Evolutionary conservation across 1,140 invertebrate species (phyloP).

Genomic region (Mya arenaria): DNA sequence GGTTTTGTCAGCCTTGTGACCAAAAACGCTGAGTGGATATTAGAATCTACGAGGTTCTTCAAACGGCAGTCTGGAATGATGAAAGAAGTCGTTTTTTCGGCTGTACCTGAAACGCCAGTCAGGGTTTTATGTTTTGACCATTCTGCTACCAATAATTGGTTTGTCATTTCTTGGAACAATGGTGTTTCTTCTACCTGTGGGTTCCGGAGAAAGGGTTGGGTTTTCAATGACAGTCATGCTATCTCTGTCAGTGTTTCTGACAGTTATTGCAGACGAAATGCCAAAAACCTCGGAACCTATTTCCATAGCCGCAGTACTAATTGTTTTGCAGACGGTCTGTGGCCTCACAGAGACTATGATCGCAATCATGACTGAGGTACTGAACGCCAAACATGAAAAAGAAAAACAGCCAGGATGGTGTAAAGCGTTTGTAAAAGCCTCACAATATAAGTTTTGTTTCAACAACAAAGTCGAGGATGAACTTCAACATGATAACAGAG

Average conservation of each 20-base stretch:
- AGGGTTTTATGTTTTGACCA: slow-evolving; percentile 49
- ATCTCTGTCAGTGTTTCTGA: slow-evolving; percentile 69
- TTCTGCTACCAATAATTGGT: slow-evolving; percentile 70
- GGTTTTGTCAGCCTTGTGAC: too few species aligned
- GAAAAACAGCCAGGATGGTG: background rate
- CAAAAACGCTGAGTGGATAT: too few species aligned
- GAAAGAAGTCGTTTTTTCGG: slow-evolving; percentile 20
- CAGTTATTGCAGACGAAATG: slow-evolving; percentile 67
- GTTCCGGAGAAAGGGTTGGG: slow-evolving; percentile 71
- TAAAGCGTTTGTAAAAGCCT: background rate
- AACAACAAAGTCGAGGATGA: background rate
- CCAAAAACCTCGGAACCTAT: slow-evolving; percentile 63
- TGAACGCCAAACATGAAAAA: background rate
- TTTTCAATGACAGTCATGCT: slow-evolving; percentile 71
- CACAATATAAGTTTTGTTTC: background rate
- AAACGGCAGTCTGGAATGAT: slow-evolving; percentile 12
- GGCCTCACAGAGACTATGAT: background rate
- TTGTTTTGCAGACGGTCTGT: background rate
- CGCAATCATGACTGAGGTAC: background rate
- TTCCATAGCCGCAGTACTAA: slow-evolving; percentile 74
- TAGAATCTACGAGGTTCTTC: background rate
- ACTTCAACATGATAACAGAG: background rate
- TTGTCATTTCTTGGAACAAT: slow-evolving; percentile 67
- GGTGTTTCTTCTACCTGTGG: slow-evolving; percentile 70
- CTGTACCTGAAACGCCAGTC: slow-evolving; percentile 35